Conservation (phyloP, 2,888 invertebrate species). For the Chrysina gloriosa region DNA sequence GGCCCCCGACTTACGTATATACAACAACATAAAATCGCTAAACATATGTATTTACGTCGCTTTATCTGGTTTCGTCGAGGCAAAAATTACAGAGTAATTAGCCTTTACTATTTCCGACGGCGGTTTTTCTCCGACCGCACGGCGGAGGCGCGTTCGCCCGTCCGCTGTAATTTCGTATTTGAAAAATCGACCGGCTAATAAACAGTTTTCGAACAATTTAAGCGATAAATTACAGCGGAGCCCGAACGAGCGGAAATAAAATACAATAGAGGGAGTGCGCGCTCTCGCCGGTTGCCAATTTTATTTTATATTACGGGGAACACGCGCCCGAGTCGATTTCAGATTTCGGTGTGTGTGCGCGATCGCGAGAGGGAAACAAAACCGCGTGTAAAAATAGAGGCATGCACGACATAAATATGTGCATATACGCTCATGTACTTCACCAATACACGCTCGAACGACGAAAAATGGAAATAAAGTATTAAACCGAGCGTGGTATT, state of each 20-base stretch:
- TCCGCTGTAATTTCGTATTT: constrained; percentile 22
- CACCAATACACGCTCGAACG: background rate
- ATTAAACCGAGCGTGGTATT: constrained; percentile 2
- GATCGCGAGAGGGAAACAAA: background rate
- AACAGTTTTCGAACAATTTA: constrained; percentile 32
- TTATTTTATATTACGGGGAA: background rate
- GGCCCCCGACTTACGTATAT: too few species aligned
- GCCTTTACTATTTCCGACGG: constrained; percentile 23
- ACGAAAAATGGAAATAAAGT: background rate
- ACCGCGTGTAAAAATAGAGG: background rate
- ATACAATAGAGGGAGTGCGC: constrained; percentile 22
- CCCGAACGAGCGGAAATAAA: constrained; percentile 18
- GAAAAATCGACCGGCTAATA: constrained; percentile 27
- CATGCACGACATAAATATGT: background rate
- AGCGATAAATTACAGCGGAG: constrained; percentile 24
- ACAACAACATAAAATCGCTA: too few species aligned
- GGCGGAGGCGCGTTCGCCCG: background rate
- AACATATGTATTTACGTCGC: too few species aligned
- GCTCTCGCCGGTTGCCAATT: background rate
- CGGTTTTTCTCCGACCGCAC: constrained; percentile 6
- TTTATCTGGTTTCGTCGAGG: too few species aligned
- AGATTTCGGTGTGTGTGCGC: background rate
- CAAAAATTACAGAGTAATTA: constrained; percentile 32
- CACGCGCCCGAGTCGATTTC: background rate
- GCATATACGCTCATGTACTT: background rate